A percentile compares a stretch with the other conserved stretches of the same genome.
Conservation (phyloP, 1,140 invertebrate genomes). For the Drosophila asahinai region DNA sequence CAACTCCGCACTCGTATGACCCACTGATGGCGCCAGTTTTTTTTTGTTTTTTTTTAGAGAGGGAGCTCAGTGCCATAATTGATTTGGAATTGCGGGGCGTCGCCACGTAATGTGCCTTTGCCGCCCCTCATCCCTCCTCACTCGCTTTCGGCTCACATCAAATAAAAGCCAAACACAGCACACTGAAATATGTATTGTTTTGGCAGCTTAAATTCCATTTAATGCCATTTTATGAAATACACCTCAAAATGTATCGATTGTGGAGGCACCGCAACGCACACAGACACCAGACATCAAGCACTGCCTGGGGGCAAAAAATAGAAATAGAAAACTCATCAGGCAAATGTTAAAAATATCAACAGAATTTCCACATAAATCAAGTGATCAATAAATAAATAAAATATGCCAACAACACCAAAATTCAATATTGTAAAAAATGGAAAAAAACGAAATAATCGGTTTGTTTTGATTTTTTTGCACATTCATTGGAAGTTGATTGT, state of each 20-base stretch:
- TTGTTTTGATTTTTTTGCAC: constrained; percentile 28
- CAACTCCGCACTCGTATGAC: not conserved
- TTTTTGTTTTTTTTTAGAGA: not conserved
- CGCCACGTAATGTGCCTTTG: not conserved
- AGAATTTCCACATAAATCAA: constrained; percentile 66
- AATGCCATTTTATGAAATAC: constrained; percentile 68
- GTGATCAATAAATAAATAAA: constrained; percentile 68
- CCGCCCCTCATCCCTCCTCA: constrained; percentile 4
- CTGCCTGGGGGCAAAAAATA: constrained; percentile 36
- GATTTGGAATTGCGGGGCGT: constrained; percentile 38
- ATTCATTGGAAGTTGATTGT: constrained; percentile 48
- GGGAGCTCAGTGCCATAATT: constrained; percentile 45
- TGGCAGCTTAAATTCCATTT: constrained; percentile 70
- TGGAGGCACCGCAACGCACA: not conserved
- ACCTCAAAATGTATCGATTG: constrained; percentile 10
- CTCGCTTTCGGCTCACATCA: constrained; percentile 58
- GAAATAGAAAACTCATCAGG: constrained; percentile 74
- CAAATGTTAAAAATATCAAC: constrained; percentile 68
- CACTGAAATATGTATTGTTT: constrained; percentile 17
- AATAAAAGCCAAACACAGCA: constrained; percentile 27
- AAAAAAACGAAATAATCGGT: constrained; percentile 11
- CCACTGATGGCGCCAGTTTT: constrained; percentile 32
- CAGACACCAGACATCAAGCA: constrained; percentile 28
- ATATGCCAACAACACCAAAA: constrained; percentile 13
- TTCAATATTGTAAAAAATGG: constrained; percentile 55